These are phyloP conservation scores for Enteromius mattozi DNA, from an alignment of 2,797 vertebrate genomes.

Conservation along the genomic window DNA sequence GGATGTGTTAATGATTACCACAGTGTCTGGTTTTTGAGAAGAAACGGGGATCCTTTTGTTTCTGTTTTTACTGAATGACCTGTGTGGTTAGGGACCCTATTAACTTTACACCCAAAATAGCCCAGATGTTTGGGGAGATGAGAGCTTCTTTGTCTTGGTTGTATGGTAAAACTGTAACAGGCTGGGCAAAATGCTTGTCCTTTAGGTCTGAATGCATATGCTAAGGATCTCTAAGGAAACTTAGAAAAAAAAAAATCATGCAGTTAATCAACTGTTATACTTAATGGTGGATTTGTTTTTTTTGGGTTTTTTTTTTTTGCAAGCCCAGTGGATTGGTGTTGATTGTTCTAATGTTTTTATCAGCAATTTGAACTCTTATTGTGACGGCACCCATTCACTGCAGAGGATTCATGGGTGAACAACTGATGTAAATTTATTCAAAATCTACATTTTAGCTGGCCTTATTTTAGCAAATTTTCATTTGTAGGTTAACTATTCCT, in stretches of 20 bases:
- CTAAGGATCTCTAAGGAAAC: not conserved
- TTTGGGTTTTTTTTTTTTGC: too few relatives aligned
- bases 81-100: constrained; percentile 5
- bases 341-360: not conserved
- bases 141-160: constrained; percentile 11
- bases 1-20: constrained; percentile 49
- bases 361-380: not conserved
- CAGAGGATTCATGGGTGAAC: not conserved
- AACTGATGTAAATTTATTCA: not conserved
- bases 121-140: constrained; percentile 17
- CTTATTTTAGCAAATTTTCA: not conserved
- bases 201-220: not conserved
- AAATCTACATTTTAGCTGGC: not conserved
- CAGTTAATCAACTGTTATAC: not conserved
- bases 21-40: constrained; percentile 29
- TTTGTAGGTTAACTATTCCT: not conserved
- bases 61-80: constrained; percentile 30
- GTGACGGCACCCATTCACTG: not conserved
- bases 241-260: not conserved
- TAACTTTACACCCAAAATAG: constrained; percentile 34
- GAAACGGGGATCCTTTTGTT: constrained; percentile 41
- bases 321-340: too few relatives aligned
- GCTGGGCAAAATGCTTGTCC: not conserved
- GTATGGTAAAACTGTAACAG: not conserved
- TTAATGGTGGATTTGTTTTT: too few relatives aligned